Conservation (phyloP, 2,797 vertebrate species). For the Limnodromus scolopaceus region DNA sequence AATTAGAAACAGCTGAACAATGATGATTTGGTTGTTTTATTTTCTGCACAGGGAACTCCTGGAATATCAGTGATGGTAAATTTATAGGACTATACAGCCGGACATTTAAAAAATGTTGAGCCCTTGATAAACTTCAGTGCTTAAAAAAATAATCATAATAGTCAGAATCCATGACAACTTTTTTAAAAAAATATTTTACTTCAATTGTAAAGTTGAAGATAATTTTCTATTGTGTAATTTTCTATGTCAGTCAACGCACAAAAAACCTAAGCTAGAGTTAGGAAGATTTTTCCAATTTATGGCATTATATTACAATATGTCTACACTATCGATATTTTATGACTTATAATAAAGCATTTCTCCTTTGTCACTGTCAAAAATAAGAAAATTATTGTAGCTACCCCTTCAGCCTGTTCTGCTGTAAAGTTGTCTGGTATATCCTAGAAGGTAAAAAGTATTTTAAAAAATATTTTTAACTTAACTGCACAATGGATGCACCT, state of each 20-base stretch:
- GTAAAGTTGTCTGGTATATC: not conserved
- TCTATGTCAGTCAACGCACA: not conserved
- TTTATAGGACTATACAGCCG: not conserved
- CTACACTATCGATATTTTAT: not conserved
- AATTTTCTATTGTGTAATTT: not conserved
- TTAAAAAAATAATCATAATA: not conserved
- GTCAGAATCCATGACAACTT: not conserved
- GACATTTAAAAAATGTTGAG: not conserved
- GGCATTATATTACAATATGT: not conserved
- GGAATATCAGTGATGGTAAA: not conserved
- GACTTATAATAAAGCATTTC: not conserved
- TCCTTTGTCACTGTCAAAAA: conserved; percentile 17
- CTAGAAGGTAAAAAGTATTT: not conserved
- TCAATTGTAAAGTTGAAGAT: not conserved
- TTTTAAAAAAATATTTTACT: not conserved
- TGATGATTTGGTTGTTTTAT: not conserved
- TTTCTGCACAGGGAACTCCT: not conserved
- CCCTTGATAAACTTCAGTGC: not conserved
- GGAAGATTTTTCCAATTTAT: not conserved
- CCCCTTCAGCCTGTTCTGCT: not conserved
- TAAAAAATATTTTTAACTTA: not conserved
- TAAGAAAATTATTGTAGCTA: not conserved
- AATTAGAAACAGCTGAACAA: not conserved
- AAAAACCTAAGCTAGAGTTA: not conserved
- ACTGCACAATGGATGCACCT: not conserved